Evolutionary conservation across 1,140 invertebrate species (phyloP), one percentile per base, ranked within the genome.

Genomic region (Calosoma granatense): DNA sequence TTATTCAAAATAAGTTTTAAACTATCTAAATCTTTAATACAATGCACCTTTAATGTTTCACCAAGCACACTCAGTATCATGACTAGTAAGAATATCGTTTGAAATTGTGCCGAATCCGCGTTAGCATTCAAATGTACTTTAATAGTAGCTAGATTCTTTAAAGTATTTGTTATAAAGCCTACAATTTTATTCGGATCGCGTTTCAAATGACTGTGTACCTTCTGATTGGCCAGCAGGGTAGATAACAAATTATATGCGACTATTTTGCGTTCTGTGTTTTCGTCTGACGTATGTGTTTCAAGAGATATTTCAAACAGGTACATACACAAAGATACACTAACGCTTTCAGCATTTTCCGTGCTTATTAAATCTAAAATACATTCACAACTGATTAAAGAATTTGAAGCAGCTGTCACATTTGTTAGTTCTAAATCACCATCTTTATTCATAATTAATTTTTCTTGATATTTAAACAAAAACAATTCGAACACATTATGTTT

Each of bases 41-140:
- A 63, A 11, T 61, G 60, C n/a, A n/a, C n/a, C 19, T 61, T 60
- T 54, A 72, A 71, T 55, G 67, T 62, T 53, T 73, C 57, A 56
- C 77, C 66, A 55, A 76, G 71, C 39, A 74, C 72, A 15, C 78
- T 58, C 14, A 79, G 58, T 21, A 78, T 72, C 62, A 79, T 72
- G 41, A 75, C 69, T 59, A 78, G 69, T 23, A 72, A 71, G 26
- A 73, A 68, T 65, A 76, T 70, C 59, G 67, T 64, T 54, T 65
- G 63, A 53, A 64, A 65, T 6, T 63, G 57, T n/a, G 67, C 58
- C 3, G 62, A 59, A 41, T 67, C 63, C 23, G 39, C 43, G 9
- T 63, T 22, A 12, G 59, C 55, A 55, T 66, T 64, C 12, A 72
- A 64, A 30, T 72, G 62, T 6, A 51, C 55, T 57, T 62, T 39